Percentiles rank a stretch among this genome's conserved stretches.
Conservation (phyloP, 2,797 vertebrate genomes). For the Liparis tanakae region DNA sequence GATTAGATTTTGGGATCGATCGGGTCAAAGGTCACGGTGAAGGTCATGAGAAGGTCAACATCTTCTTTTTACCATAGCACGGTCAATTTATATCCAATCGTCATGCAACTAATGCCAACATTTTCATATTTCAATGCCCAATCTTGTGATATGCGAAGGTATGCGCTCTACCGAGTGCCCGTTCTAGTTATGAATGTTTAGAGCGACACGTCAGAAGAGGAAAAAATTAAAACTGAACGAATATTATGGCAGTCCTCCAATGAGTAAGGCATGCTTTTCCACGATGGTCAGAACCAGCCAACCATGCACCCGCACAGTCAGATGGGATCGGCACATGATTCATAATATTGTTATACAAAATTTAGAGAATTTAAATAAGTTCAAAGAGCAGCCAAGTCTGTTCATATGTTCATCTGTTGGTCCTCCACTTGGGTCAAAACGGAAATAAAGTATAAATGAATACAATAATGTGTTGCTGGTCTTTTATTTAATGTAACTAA, state of each 20-base stretch:
- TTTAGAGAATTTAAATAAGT: neutral
- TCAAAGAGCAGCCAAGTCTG: neutral
- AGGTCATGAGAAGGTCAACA: no score
- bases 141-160: no score
- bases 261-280: neutral
- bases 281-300: neutral
- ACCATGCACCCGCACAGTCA: constrained; percentile 1
- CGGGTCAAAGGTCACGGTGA: no score
- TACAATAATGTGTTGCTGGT: neutral
- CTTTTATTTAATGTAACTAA: neutral
- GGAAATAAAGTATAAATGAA: neutral
- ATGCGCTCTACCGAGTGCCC: no score
- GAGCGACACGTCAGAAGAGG: neutral
- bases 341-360: neutral
- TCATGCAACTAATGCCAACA: no score
- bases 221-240: neutral
- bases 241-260: neutral
- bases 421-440: neutral
- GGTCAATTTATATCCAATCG: no score
- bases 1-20: no score
- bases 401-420: neutral
- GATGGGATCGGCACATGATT: neutral
- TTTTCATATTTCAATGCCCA: no score
- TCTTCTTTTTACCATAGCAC: no score
- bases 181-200: constrained; percentile 6